phyloP scores from a whole-genome alignment of 2,113 vertebrate genomes.

The Rhipidura dahli region DNA sequence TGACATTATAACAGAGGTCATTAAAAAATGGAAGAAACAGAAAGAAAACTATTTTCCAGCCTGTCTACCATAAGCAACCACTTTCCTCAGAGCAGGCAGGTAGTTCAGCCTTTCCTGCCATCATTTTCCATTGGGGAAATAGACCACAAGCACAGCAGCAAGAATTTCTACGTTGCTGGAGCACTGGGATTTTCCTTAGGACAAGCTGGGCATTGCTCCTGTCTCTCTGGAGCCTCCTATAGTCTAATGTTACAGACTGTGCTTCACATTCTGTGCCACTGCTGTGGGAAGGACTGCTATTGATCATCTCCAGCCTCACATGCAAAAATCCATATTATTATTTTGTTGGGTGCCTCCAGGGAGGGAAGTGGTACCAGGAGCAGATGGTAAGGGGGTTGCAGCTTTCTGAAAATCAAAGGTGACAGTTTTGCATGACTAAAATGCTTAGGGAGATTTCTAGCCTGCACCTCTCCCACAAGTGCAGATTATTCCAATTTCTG shows the following conservation, averaged over 20 bases:
- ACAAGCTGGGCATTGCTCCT: not conserved
- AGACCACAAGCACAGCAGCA: accelerated
- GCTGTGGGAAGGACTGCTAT: not conserved
- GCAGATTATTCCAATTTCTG: not conserved
- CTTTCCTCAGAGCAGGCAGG: not conserved
- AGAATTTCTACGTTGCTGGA: not conserved
- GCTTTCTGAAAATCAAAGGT: conserved; percentile 41
- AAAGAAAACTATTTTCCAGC: not conserved
- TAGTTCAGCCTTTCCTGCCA: not conserved
- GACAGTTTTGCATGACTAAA: conserved; percentile 26
- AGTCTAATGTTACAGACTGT: not conserved
- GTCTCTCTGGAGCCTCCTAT: not conserved
- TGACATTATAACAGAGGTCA: not conserved
- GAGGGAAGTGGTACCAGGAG: not conserved
- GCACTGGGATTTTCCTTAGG: not conserved
- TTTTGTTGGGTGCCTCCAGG: not conserved
- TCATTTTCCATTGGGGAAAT: not conserved
- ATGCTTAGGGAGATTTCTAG: not conserved
- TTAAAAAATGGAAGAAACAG: not conserved
- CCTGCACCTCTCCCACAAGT: not conserved
- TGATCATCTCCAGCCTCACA: not conserved
- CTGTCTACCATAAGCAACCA: not conserved
- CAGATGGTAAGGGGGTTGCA: conserved; percentile 41
- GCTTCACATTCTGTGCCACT: accelerated
- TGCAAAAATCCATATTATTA: not conserved